Evolutionary conservation across 1,140 invertebrate species (phyloP), one percentile per base, ranked within the genome.

Genomic region (silkworm (Bombyx mori)): DNA sequence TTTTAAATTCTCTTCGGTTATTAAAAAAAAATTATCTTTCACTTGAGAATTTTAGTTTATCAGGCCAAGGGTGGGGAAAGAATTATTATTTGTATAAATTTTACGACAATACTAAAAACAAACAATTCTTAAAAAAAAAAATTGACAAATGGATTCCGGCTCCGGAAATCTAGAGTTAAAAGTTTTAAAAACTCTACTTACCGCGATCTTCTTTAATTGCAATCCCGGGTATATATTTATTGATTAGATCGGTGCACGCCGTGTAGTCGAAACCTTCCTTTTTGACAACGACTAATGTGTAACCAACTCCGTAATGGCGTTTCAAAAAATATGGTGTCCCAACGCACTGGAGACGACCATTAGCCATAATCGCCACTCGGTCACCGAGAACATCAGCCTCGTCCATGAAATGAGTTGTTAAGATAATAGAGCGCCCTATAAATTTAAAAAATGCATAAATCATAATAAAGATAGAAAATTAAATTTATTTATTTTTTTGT

Each of bases 381-480:
- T 99, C 97, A 0, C 97, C 97, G 0, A 99, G 90, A 48, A 95
- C 91, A 87, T 99, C 98, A 6, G 98, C 98, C 88, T 99, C 98
- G 83, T 99, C 98, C 97, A 99, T 98, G 80, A 96, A 98, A 86
- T 99, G 98, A 0, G 98, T 99, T 2, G 97, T 98, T 4, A 99
- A 90, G 7, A 99, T 87, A 68, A 99, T 95, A 1, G 97, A 97
- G 53, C 94, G 90, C 51, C 77, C 82, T 86, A 45, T 8, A 53
- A 52, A 51, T 56, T 8, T 2, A 46, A 46, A 46, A 46, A 46
- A 46, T 46, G n/a, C 18, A 18, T 48, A 46, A 46, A 46, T 9
- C n/a, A 46, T 46, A 9, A 46, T 9, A 45, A 45, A n/a, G n/a
- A n/a, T 35, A 35, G 4, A 4, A 35, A 35, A 35, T 2, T 35